phyloP scores from a whole-genome alignment of 2,113 vertebrate species.

The Ibidorhyncha struthersii region DNA sequence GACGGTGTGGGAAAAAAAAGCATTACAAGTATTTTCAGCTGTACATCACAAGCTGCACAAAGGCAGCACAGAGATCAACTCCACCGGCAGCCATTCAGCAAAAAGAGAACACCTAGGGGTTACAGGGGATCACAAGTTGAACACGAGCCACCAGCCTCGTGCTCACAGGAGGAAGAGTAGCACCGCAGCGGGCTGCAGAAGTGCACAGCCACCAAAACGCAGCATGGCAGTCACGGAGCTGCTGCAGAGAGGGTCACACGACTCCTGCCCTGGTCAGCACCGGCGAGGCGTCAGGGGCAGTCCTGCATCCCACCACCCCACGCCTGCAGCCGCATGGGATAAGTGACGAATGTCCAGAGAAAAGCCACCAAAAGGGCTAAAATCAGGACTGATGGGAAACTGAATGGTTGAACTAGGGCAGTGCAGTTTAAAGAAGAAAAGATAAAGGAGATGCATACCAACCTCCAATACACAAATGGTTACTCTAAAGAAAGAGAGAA shows the following conservation, averaged over 20 bases:
- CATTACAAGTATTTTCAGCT: background rate
- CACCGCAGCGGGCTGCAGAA: background rate
- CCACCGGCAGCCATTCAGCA: background rate
- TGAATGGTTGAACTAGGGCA: background rate
- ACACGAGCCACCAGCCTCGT: accelerated
- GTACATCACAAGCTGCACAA: background rate
- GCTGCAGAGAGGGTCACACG: accelerated
- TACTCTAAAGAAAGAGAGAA: background rate
- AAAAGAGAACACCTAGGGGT: background rate
- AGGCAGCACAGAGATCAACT: background rate
- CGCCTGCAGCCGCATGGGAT: accelerated
- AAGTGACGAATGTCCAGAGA: background rate
- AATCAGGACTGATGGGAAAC: background rate
- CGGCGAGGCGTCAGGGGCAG: accelerated
- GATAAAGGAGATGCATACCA: background rate
- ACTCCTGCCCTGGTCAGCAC: background rate
- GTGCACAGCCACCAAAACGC: background rate
- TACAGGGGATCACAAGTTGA: background rate
- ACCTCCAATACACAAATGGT: background rate
- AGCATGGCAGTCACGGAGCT: accelerated
- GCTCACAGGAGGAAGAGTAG: background rate
- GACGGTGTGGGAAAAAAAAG: background rate
- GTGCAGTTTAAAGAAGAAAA: background rate
- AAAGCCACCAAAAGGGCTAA: background rate
- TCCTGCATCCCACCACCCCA: background rate